A percentile compares a stretch with the other conserved stretches of the same genome.
These are phyloP conservation scores for Cinara cedri DNA, from an alignment of 2,888 invertebrate species.

Conservation along the genomic window DNA sequence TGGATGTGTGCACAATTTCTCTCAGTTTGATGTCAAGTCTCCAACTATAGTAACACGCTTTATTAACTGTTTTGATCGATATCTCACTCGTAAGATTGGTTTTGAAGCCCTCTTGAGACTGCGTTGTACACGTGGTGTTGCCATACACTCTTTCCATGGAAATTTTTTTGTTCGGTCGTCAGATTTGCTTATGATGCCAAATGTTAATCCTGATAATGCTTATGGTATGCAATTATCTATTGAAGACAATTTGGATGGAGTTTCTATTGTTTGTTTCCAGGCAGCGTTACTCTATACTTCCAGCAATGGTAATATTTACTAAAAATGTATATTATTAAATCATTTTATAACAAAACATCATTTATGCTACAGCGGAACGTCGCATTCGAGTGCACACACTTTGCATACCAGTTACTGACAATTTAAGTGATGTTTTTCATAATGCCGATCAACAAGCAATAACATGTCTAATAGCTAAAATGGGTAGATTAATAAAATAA, in stretches of 20 bases:
- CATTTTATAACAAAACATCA: constrained; percentile 19
- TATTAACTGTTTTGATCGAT: constrained; percentile 79
- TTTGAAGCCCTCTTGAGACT: constrained; percentile 99
- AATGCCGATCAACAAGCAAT: constrained; percentile 94
- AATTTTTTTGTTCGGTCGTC: constrained; percentile 99
- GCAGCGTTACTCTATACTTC: constrained; percentile 96
- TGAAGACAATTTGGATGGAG: constrained; percentile 86
- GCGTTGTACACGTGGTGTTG: constrained; percentile 88
- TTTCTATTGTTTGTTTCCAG: constrained; percentile 93
- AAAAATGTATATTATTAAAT: constrained; percentile 18
- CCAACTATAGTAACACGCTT: constrained; percentile 76
- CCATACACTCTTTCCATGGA: constrained; percentile 98
- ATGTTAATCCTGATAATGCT: constrained; percentile 96
- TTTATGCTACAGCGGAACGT: constrained; percentile 75
- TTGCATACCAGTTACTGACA: constrained; percentile 87
- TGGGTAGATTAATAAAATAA: constrained; percentile 72
- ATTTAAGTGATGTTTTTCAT: constrained; percentile 83
- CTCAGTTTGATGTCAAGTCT: constrained; percentile 79
- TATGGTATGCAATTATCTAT: constrained; percentile 98
- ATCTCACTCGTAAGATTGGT: constrained; percentile 94
- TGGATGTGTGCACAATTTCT: constrained; percentile 90
- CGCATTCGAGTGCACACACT: constrained; percentile 97
- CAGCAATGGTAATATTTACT: constrained; percentile 72
- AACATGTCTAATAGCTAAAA: constrained; percentile 89
- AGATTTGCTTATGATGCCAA: constrained; percentile 92